A percentile compares a stretch with the other conserved stretches of the same genome.
These are phyloP conservation scores for Chrysochloris asiatica DNA, from an alignment of 2,113 vertebrate genomes.

Conservation along the genomic window DNA sequence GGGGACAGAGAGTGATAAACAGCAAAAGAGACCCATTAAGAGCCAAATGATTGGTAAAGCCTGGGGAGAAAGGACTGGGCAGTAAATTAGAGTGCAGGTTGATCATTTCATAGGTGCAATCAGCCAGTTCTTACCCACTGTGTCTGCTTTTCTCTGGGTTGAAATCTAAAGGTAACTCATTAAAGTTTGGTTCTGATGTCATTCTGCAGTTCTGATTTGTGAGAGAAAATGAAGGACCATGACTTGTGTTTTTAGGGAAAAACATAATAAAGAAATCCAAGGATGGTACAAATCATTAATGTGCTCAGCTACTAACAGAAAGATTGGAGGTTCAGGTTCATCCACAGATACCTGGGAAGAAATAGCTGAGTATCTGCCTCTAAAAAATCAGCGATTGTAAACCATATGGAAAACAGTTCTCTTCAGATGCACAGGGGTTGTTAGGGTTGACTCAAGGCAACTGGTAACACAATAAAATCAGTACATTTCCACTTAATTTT, in stretches of 20 bases:
- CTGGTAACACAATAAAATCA: background rate
- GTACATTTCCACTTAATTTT: slow-evolving; percentile 15
- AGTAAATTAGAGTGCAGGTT: slow-evolving; percentile 50
- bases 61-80: slow-evolving; percentile 67
- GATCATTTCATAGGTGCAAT: slow-evolving; percentile 59
- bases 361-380: background rate
- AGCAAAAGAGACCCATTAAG: slow-evolving; percentile 80
- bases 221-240: slow-evolving; percentile 2
- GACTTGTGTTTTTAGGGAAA: background rate
- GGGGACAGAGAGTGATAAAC: slow-evolving; percentile 81
- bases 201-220: slow-evolving; percentile 44
- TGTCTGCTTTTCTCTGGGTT: slow-evolving; percentile 17
- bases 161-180: slow-evolving; percentile 51
- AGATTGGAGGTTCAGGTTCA: background rate
- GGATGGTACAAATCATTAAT: background rate
- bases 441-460: background rate
- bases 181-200: slow-evolving; percentile 3
- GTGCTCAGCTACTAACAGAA: background rate
- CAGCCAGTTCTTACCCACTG: background rate
- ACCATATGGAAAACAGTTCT: background rate
- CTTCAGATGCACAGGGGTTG: background rate
- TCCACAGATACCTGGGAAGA: background rate
- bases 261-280: background rate
- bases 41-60: slow-evolving; percentile 77
- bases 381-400: background rate